Conservation (phyloP, 2,888 invertebrate genomes). For the Heliconius hortense region DNA sequence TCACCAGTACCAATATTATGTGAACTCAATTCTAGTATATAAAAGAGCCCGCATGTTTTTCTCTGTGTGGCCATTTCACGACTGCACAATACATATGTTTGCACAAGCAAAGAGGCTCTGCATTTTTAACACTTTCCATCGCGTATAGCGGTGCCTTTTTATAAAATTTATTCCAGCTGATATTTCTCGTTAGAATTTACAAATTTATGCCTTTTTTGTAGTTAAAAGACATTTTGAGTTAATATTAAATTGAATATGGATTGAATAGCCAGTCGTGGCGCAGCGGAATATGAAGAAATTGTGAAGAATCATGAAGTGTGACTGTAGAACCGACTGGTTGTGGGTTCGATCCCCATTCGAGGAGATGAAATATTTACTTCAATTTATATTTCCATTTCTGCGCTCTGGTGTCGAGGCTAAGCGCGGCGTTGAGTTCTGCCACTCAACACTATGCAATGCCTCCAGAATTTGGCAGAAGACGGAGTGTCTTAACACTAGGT, state of each 20-base stretch:
- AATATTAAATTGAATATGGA: not conserved
- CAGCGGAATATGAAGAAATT: too few relatives aligned
- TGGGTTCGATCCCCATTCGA: too few relatives aligned
- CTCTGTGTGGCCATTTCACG: conserved; percentile 10
- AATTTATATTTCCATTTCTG: too few relatives aligned
- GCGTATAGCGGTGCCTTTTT: conserved; percentile 14
- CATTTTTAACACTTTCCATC: conserved; percentile 64
- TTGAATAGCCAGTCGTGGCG: too few relatives aligned
- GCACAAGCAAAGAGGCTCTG: conserved; percentile 74
- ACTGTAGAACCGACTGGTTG: too few relatives aligned
- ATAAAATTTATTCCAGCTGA: conserved; percentile 18
- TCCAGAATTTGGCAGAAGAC: too few relatives aligned
- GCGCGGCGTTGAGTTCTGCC: too few relatives aligned
- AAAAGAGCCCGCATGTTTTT: conserved; percentile 10
- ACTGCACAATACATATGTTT: conserved; percentile 53
- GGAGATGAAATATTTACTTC: too few relatives aligned
- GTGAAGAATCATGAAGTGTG: too few relatives aligned
- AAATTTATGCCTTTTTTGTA: conserved; percentile 12
- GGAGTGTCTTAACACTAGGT: too few relatives aligned
- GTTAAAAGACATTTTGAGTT: not conserved
- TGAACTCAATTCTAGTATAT: conserved; percentile 9
- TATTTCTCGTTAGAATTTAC: conserved; percentile 16
- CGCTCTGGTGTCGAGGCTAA: too few relatives aligned
- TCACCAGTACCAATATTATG: not conserved
- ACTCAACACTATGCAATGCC: too few relatives aligned